Base-by-base conservation (phyloP, 2,113 vertebrate genomes). In the Meriones unguiculatus region DNA sequence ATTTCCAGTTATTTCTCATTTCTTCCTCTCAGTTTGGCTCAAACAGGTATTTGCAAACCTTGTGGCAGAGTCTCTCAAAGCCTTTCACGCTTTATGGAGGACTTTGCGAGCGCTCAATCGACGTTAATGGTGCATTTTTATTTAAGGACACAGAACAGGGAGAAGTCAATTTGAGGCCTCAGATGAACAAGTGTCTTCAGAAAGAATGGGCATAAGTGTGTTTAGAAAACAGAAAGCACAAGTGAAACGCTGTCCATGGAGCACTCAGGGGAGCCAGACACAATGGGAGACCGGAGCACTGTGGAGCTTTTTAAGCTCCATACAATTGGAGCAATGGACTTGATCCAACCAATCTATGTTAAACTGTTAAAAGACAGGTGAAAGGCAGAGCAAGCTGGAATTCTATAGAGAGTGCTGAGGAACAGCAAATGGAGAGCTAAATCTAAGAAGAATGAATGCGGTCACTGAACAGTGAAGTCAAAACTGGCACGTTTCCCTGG, bases 81-180 rank as follows among this genome's bases (percentile, higher is more conserved):
- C 95, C 98, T 98, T 88, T 59, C 69, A 98, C 98, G 98, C 98
- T 98, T 98, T 97, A 98, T 98, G 98, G 98, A 99, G 98, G 98
- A 97, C 98, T 98, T 98, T 98, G 98, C 98, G 98, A 98, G 98
- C 98, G 98, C 98, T 98, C 98, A 99, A 98, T 99, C 98, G 99
- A 97, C 98, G 98, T 98, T 98, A 99, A 99, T 98, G 98, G 98
- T 92, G 95, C 98, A 0, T 97, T 98, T 99, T 98, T 98, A 98
- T 98, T 99, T 98, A 99, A 98, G 98, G 98, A 98, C 98, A 98
- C 96, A 99, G 98, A 99, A 98, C 98, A 97, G 94, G 97, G 98
- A 98, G 97, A 99, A 99, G 98, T 99, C 98, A 99, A 99, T 99
- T 99, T 98, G 98, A 98, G 98, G 98, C 98, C 98, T 98, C 98